Evolutionary conservation across 1,140 invertebrate species (phyloP).

Genomic region (Brachystomella parvula): DNA sequence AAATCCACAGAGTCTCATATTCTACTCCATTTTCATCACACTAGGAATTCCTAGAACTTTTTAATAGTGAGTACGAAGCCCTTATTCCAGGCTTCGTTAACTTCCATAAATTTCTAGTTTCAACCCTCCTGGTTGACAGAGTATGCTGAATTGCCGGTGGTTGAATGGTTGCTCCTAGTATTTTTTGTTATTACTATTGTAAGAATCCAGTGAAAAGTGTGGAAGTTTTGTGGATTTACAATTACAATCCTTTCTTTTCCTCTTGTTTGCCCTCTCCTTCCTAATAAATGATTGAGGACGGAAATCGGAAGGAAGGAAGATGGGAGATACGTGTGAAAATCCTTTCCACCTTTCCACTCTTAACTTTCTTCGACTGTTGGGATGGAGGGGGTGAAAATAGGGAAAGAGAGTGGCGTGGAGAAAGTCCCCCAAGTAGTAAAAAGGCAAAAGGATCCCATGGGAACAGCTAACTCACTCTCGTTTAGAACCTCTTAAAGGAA

Average conservation of each 20-base stretch:
- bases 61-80: too few relatives aligned
- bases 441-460: constrained; percentile 33
- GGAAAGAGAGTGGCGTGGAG: constrained; percentile 17
- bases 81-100: not conserved
- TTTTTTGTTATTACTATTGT: not conserved
- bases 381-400: constrained; percentile 6
- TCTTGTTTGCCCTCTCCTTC: constrained; percentile 7
- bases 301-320: not conserved
- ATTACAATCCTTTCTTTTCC: constrained; percentile 30
- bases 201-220: not conserved
- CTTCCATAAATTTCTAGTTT: not conserved
- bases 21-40: not conserved
- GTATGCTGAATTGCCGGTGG: not conserved
- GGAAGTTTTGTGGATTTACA: constrained; percentile 36
- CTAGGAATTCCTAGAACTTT: not conserved
- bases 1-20: not conserved
- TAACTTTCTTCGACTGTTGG: constrained; percentile 1
- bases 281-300: not conserved
- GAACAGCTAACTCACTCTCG: constrained; percentile 31
- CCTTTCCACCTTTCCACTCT: not conserved
- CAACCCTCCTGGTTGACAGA: not conserved
- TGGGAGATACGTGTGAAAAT: not conserved
- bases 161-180: not conserved
- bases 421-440: constrained; percentile 23
- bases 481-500: constrained; percentile 35